Percentiles rank a stretch among this genome's conserved stretches.
phyloP scores from a whole-genome alignment of 1,140 invertebrate genomes.

The Dufourea novaeangliae region DNA sequence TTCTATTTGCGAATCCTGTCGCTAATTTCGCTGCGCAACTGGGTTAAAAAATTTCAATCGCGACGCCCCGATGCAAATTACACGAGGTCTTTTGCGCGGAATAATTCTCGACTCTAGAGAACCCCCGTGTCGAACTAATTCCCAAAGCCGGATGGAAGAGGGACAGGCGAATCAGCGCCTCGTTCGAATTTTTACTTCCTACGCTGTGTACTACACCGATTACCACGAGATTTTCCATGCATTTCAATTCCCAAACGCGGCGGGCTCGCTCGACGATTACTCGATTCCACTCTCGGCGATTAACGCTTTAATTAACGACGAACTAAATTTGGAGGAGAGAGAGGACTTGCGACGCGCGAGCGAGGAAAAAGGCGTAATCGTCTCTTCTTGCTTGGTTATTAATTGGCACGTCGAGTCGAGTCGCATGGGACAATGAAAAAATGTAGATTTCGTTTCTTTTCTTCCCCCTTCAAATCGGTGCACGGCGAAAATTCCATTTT shows the following conservation, averaged over 20 bases:
- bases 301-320: not conserved
- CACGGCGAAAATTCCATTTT: not conserved
- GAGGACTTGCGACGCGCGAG: too few relatives aligned
- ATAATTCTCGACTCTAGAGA: slow-evolving; percentile 27
- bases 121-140: slow-evolving; percentile 33
- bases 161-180: not conserved
- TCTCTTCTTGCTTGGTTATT: too few relatives aligned
- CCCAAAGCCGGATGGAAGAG: too few relatives aligned
- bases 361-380: too few relatives aligned
- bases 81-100: slow-evolving; percentile 34
- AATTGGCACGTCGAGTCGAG: not conserved
- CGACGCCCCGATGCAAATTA: slow-evolving; percentile 30
- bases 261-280: not conserved
- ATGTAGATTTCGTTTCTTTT: not conserved
- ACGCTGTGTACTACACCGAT: too few relatives aligned
- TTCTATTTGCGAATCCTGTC: slow-evolving; percentile 5
- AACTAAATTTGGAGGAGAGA: not conserved
- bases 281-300: not conserved
- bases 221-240: too few relatives aligned
- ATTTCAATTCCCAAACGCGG: not conserved
- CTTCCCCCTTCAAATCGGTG: not conserved
- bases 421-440: not conserved
- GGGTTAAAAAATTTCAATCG: slow-evolving; percentile 49
- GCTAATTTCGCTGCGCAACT: not conserved
- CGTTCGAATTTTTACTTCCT: not conserved